phyloP scores from a whole-genome alignment of 2,797 vertebrate species.

The Falco concolor region DNA sequence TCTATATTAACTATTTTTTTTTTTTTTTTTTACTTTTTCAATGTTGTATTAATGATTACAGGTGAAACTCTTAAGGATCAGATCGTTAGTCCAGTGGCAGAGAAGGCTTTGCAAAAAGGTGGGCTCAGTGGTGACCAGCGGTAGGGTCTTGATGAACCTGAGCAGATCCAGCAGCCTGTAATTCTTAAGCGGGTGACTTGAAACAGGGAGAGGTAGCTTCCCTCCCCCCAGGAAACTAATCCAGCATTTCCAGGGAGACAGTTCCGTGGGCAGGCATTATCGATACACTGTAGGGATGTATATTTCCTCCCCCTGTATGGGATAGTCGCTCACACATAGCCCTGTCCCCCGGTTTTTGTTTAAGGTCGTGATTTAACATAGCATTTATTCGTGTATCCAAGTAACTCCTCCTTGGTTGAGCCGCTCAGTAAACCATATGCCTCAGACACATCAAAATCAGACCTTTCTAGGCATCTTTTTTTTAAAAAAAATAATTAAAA shows the following conservation, averaged over 20 bases:
- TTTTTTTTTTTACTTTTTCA: neutral
- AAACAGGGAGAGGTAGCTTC: neutral
- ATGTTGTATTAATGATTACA: neutral
- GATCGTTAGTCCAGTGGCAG: neutral
- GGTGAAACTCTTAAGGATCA: neutral
- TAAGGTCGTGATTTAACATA: neutral
- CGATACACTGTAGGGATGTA: neutral
- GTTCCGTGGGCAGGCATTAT: neutral
- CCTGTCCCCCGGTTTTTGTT: neutral
- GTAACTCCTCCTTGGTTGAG: slow-evolving; percentile 21
- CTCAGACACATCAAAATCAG: slow-evolving; percentile 8
- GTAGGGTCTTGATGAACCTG: neutral
- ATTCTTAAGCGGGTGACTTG: neutral
- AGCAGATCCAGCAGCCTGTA: neutral
- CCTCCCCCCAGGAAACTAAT: neutral
- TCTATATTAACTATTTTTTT: neutral
- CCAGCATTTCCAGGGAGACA: slow-evolving; percentile 8
- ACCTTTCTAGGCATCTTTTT: slow-evolving; percentile 15
- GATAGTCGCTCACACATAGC: neutral
- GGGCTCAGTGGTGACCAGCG: neutral
- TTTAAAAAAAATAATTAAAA: neutral
- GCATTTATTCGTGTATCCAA: slow-evolving; percentile 3
- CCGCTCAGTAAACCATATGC: slow-evolving; percentile 24
- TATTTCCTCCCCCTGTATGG: neutral
- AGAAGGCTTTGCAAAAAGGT: neutral